Evolutionary conservation across 1,140 invertebrate genomes (phyloP).

Genomic region (Atta cephalotes): DNA sequence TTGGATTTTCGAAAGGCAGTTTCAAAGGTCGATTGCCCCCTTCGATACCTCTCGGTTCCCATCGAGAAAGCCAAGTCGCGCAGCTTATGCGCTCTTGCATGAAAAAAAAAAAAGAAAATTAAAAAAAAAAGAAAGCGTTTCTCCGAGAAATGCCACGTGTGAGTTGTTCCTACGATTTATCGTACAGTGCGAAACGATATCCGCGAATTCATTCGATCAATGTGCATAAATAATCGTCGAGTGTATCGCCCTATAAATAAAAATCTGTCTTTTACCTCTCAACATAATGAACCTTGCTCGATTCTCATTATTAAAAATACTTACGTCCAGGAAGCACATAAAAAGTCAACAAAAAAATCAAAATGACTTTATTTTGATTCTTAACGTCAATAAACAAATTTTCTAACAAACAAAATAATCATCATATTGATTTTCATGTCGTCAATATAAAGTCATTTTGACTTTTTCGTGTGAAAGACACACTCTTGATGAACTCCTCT

Average conservation of each 20-base stretch:
- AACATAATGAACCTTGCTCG: background rate
- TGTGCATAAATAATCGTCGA: conserved; percentile 5
- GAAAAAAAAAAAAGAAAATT: background rate
- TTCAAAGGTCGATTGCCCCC: conserved; percentile 72
- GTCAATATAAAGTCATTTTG: no score
- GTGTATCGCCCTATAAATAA: background rate
- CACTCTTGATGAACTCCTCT: no score
- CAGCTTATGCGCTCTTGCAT: background rate
- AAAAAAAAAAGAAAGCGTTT: conserved; percentile 3
- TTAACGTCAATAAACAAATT: background rate
- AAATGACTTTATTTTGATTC: no score
- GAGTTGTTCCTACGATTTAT: conserved; percentile 58
- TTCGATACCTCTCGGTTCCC: conserved; percentile 51
- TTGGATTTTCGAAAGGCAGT: conserved; percentile 73
- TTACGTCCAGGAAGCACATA: background rate
- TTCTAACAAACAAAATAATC: background rate
- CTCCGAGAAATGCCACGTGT: conserved; percentile 45
- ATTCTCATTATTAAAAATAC: background rate
- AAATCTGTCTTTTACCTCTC: background rate
- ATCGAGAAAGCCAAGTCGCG: conserved; percentile 65
- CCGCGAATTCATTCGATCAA: conserved; percentile 7
- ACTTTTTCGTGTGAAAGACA: no score
- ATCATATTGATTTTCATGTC: no score
- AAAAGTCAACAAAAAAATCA: no score
- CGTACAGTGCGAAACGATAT: conserved; percentile 9